Evolutionary conservation across 2,888 invertebrate species (phyloP).

Genomic region (Drosophila hamatofila): DNA sequence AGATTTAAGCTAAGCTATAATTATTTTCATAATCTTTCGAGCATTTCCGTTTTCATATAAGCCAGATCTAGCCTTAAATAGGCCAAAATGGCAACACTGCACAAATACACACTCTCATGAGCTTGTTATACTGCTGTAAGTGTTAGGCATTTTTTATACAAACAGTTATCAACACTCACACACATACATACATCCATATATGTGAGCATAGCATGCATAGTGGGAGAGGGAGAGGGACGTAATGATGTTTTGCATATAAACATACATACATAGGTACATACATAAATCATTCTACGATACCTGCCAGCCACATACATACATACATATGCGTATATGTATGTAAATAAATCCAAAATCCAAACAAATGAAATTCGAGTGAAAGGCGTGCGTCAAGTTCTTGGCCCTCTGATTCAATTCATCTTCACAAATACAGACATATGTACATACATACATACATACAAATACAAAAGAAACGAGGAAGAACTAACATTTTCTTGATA

Average conservation of each 20-base stretch:
- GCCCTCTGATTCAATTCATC: conserved; percentile 25
- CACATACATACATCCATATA: background rate
- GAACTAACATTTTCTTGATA: conserved; percentile 25
- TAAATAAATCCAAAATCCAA: conserved; percentile 63
- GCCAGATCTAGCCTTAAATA: no score
- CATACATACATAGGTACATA: conserved; percentile 24
- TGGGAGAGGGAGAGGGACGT: no score
- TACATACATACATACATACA: background rate
- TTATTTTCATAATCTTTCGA: no score
- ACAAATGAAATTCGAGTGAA: conserved; percentile 63
- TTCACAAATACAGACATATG: background rate
- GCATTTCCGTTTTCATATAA: no score
- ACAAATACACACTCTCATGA: background rate
- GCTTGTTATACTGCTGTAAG: conserved; percentile 2
- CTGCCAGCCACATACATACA: conserved; percentile 24
- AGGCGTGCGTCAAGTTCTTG: conserved; percentile 52
- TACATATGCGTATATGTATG: background rate
- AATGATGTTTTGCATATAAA: no score
- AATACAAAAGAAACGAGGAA: background rate
- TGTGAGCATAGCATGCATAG: no score
- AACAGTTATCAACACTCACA: conserved; percentile 15
- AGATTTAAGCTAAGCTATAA: no score
- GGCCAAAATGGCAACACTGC: no score
- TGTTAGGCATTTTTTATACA: conserved; percentile 1
- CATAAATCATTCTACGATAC: conserved; percentile 59